Percentiles rank a stretch among this genome's conserved stretches.
These are phyloP conservation scores for Nymphalis polychloros DNA, from an alignment of 2,888 invertebrate species.

Conservation along the genomic window DNA sequence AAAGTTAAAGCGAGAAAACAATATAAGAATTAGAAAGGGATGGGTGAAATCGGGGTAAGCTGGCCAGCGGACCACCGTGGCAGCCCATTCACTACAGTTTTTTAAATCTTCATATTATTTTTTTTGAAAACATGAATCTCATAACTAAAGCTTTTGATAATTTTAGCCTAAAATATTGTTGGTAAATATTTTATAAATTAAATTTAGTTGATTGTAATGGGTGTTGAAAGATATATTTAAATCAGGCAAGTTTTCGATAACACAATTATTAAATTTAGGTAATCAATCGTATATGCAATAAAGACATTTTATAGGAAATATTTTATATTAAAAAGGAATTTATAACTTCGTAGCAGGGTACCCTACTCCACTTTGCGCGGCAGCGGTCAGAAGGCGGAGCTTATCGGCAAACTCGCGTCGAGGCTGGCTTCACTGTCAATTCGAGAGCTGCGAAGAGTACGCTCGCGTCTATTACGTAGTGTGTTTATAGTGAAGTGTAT, in stretches of 20 bases:
- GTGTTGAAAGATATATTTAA: background rate
- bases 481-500: slow-evolving; percentile 79
- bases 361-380: slow-evolving; percentile 81
- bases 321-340: slow-evolving; percentile 1
- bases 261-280: background rate
- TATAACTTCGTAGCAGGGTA: slow-evolving; percentile 46
- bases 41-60: slow-evolving; percentile 55
- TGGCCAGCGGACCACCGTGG: slow-evolving; percentile 70
- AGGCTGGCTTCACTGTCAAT: slow-evolving; percentile 79
- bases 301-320: no score
- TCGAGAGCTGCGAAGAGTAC: slow-evolving; percentile 80
- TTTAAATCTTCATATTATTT: background rate
- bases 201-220: background rate
- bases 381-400: slow-evolving; percentile 82
- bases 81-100: slow-evolving; percentile 18
- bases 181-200: background rate
- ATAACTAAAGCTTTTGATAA: background rate
- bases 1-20: slow-evolving; percentile 54
- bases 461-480: slow-evolving; percentile 79
- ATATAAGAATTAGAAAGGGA: slow-evolving; percentile 56
- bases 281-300: background rate
- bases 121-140: background rate
- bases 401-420: slow-evolving; percentile 82
- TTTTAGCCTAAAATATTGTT: background rate
- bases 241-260: background rate